Evolutionary conservation across 2,888 invertebrate genomes (phyloP).

Genomic region (Xanthia togata): DNA sequence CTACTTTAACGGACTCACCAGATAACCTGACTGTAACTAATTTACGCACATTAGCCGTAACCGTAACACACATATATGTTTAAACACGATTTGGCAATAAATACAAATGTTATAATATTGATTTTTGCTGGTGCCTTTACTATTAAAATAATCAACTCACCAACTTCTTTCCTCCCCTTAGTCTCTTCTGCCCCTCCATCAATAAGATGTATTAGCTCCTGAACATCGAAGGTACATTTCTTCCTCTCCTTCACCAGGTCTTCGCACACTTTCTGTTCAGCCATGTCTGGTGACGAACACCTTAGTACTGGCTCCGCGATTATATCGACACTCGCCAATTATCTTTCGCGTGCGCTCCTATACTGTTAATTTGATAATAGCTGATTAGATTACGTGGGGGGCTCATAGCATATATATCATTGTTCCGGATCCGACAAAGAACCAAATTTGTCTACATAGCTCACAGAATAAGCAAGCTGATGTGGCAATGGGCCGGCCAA

Average conservation of each 20-base stretch:
- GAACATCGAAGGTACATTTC: constrained; percentile 92
- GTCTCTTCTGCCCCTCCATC: constrained; percentile 94
- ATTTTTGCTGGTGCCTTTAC: too few relatives aligned
- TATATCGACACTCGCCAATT: constrained; percentile 22
- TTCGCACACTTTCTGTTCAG: constrained; percentile 86
- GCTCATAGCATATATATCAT: not conserved
- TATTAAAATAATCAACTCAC: constrained; percentile 68
- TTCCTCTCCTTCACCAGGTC: constrained; percentile 93
- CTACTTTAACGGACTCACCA: too few relatives aligned
- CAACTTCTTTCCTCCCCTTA: constrained; percentile 88
- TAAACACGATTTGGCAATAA: not conserved
- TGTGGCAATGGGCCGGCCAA: too few relatives aligned
- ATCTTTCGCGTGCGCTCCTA: constrained; percentile 15
- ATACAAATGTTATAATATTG: not conserved
- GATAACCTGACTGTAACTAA: too few relatives aligned
- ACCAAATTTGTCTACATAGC: not conserved
- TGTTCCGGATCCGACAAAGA: not conserved
- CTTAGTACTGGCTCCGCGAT: constrained; percentile 19
- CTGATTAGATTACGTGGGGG: constrained; percentile 48
- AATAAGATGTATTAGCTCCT: constrained; percentile 93
- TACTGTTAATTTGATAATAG: constrained; percentile 22
- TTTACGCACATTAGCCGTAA: not conserved
- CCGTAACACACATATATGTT: not conserved
- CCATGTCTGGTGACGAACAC: constrained; percentile 66
- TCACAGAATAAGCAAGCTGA: too few relatives aligned